Conservation (phyloP, 2,113 vertebrate genomes). For the Girardinichthys multiradiatus region DNA sequence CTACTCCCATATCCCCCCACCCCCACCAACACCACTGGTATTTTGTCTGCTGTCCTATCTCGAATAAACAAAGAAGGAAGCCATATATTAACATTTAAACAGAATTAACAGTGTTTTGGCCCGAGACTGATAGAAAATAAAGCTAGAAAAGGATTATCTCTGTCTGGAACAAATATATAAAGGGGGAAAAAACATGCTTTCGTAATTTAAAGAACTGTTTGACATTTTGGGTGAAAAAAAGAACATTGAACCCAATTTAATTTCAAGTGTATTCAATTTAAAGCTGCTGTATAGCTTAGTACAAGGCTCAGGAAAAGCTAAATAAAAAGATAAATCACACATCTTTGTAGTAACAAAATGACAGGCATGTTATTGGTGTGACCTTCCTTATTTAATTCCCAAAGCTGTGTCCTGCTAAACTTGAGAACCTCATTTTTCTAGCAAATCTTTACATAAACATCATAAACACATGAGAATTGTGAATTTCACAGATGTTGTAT, state of each 20-base stretch:
- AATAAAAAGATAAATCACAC: not conserved
- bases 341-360: not conserved
- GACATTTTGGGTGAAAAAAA: not conserved
- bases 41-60: constrained; percentile 44
- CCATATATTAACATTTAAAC: constrained; percentile 33
- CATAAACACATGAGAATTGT: not conserved
- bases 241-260: not conserved
- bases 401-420: not conserved
- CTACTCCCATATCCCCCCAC: constrained; percentile 47
- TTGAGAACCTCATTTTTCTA: not conserved
- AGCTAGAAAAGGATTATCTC: not conserved
- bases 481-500: not conserved
- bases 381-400: not conserved
- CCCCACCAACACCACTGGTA: constrained; percentile 23
- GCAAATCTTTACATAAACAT: not conserved
- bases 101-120: constrained; percentile 6
- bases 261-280: not conserved
- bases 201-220: not conserved
- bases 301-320: not conserved
- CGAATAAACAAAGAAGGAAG: constrained; percentile 29
- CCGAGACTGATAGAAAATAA: not conserved
- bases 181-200: not conserved
- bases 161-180: not conserved
- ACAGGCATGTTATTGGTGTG: not conserved
- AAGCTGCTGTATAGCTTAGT: not conserved